Conservation (phyloP, 2,113 vertebrate genomes). For the Colistium nudipinnis region DNA sequence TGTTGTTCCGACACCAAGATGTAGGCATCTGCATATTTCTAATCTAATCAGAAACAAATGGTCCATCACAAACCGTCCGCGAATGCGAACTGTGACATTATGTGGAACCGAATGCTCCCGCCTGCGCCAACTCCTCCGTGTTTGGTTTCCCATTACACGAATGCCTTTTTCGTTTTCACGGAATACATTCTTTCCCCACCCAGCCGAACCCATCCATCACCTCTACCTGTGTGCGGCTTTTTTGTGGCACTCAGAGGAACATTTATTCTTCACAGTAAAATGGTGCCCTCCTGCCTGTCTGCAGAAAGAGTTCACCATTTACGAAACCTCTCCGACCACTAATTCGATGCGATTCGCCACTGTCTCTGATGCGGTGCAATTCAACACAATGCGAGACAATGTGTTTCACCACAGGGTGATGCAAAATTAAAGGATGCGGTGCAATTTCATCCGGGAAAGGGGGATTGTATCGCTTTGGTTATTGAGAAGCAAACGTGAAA, state of each 20-base stretch:
- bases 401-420: too few species aligned
- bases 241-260: background rate
- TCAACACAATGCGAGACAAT: background rate
- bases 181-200: slow-evolving; percentile 18
- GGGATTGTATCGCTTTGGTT: too few species aligned
- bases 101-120: slow-evolving; percentile 53
- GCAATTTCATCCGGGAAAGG: too few species aligned
- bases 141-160: slow-evolving; percentile 64
- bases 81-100: slow-evolving; percentile 63
- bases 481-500: too few species aligned
- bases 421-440: too few species aligned
- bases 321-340: too few species aligned
- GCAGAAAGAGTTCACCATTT: background rate
- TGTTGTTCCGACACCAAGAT: slow-evolving; percentile 66
- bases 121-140: slow-evolving; percentile 21
- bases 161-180: slow-evolving; percentile 47
- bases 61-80: slow-evolving; percentile 58
- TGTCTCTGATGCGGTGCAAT: background rate
- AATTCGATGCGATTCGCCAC: background rate
- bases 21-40: slow-evolving; percentile 62
- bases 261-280: background rate
- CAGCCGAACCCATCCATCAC: slow-evolving; percentile 19
- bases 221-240: slow-evolving; percentile 16
- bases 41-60: slow-evolving; percentile 77
- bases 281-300: background rate